Conservation (phyloP, 1,140 invertebrate genomes). For the Nautilus pompilius region DNA sequence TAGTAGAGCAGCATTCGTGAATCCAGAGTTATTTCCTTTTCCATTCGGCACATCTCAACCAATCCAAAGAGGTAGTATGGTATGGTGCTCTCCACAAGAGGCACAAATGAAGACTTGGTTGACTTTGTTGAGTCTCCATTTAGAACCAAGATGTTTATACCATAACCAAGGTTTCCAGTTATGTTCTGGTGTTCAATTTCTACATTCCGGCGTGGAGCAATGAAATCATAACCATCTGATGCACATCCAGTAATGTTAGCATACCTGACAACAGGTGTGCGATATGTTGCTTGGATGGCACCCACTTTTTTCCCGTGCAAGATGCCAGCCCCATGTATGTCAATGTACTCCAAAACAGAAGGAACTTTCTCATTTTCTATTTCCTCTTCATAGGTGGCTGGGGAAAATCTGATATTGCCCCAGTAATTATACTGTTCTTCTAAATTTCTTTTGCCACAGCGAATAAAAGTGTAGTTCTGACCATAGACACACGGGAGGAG, state of each 20-base stretch:
- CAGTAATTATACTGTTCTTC: constrained; percentile 76
- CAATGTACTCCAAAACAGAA: constrained; percentile 71
- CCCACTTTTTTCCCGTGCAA: constrained; percentile 89
- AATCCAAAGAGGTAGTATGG: constrained; percentile 94
- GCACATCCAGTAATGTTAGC: constrained; percentile 83
- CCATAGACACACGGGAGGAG: constrained; percentile 43
- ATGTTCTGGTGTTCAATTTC: constrained; percentile 62
- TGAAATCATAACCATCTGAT: constrained; percentile 86
- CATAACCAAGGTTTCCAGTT: constrained; percentile 81
- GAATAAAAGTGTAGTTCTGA: constrained; percentile 91
- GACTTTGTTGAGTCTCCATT: constrained; percentile 89
- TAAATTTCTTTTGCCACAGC: constrained; percentile 79
- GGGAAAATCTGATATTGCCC: constrained; percentile 93
- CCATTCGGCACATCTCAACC: constrained; percentile 92
- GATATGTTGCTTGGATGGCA: constrained; percentile 78
- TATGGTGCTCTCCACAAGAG: constrained; percentile 65
- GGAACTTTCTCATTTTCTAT: constrained; percentile 35
- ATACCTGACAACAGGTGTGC: constrained; percentile 78
- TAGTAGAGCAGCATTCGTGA: constrained; percentile 92
- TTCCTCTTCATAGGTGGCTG: constrained; percentile 77
- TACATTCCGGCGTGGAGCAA: constrained; percentile 71
- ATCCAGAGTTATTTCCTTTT: constrained; percentile 85
- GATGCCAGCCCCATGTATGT: constrained; percentile 89
- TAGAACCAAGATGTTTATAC: constrained; percentile 81
- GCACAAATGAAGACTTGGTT: constrained; percentile 70